A percentile compares a stretch with the other conserved stretches of the same genome.
These are phyloP conservation scores for Philopotamus ludificatus DNA, from an alignment of 1,140 invertebrate genomes.

Conservation along the genomic window DNA sequence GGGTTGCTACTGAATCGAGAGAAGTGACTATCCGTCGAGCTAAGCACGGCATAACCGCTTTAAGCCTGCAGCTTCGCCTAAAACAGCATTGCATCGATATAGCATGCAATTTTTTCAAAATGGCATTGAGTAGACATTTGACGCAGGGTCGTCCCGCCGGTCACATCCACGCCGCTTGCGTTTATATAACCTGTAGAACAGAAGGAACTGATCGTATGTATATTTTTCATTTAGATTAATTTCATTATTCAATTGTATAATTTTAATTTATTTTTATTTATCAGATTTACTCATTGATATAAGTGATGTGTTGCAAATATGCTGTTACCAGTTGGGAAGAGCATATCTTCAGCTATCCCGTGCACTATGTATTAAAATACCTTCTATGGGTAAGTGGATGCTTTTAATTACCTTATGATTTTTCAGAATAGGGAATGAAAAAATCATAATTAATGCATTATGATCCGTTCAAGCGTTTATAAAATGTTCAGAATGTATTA, in stretches of 20 bases:
- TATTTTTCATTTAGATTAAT: constrained; percentile 54
- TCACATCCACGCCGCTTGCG: constrained; percentile 95
- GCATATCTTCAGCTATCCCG: constrained; percentile 88
- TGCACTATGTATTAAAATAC: constrained; percentile 89
- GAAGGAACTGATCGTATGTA: constrained; percentile 93
- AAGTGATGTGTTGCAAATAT: constrained; percentile 93
- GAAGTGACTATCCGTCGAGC: constrained; percentile 88
- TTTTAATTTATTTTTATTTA: constrained; percentile 1
- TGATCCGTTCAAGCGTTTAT: no score
- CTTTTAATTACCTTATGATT: constrained; percentile 25
- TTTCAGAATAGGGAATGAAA: no score
- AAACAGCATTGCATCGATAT: constrained; percentile 91
- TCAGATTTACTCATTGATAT: constrained; percentile 95
- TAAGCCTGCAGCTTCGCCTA: constrained; percentile 78
- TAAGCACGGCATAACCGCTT: constrained; percentile 73
- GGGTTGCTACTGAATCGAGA: constrained; percentile 81
- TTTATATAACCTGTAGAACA: constrained; percentile 95
- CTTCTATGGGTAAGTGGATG: constrained; percentile 77
- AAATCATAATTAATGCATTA: no score
- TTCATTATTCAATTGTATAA: neutral
- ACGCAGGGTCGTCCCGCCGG: constrained; percentile 87
- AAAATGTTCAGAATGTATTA: no score
- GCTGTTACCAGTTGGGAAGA: constrained; percentile 92
- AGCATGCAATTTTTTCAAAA: constrained; percentile 95
- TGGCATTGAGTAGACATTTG: constrained; percentile 84